These are phyloP conservation scores for Molossus alvarezi DNA, from an alignment of 2,797 vertebrate genomes.

Conservation along the genomic window DNA sequence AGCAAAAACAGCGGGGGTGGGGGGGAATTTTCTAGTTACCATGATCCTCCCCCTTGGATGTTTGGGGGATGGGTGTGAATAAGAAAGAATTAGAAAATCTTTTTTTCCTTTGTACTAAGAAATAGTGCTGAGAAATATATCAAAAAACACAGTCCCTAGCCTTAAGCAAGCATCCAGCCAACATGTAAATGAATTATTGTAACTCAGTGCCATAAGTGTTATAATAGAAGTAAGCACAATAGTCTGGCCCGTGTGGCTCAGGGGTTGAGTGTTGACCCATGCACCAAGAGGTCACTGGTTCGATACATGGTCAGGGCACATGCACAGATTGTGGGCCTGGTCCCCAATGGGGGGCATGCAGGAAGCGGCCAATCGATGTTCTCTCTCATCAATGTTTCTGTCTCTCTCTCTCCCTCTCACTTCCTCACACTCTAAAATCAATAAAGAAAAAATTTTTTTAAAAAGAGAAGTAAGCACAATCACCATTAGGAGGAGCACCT, in stretches of 20 bases:
- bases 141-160: constrained; percentile 2
- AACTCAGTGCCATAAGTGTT: constrained; percentile 18
- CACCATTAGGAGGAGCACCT: background rate
- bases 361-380: no score
- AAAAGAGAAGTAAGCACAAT: background rate
- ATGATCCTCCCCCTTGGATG: background rate
- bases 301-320: no score
- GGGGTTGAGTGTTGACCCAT: no score
- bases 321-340: no score
- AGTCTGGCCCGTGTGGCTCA: background rate
- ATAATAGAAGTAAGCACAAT: constrained; percentile 46
- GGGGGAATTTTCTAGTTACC: constrained; percentile 2
- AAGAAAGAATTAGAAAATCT: constrained; percentile 33
- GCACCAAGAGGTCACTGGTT: no score
- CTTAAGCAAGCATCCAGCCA: constrained; percentile 11
- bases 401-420: no score
- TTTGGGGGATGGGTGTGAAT: background rate
- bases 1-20: background rate
- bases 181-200: constrained; percentile 31
- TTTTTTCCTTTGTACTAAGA: constrained; percentile 44
- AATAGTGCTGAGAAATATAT: background rate
- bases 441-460: no score
- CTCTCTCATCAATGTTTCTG: no score
- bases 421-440: no score
- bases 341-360: no score